Evolutionary conservation across 1,140 invertebrate genomes (phyloP).

Genomic region (Ceratoteleas bidentatus): DNA sequence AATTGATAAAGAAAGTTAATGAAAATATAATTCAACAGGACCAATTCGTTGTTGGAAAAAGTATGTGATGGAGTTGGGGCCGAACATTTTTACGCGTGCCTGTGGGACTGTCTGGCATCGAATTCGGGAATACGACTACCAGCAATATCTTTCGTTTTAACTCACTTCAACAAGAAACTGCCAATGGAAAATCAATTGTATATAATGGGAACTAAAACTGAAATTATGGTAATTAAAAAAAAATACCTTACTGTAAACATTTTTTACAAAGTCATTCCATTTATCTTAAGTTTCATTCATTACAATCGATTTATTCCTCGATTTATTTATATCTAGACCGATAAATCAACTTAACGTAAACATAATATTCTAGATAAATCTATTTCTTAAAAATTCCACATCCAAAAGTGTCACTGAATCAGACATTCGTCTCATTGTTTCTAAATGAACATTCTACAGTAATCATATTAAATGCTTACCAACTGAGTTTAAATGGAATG

Average conservation of each 20-base stretch:
- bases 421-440: no score
- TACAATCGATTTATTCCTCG: not conserved
- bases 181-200: constrained; percentile 92
- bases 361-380: no score
- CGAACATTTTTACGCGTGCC: constrained; percentile 91
- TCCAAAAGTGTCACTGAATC: no score
- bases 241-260: not conserved
- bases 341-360: no score
- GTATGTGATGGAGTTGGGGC: constrained; percentile 91
- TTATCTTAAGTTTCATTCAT: no score
- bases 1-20: no score
- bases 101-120: constrained; percentile 93
- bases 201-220: constrained; percentile 92
- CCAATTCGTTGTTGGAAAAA: constrained; percentile 89
- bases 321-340: no score
- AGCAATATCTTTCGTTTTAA: constrained; percentile 90
- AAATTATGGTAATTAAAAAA: constrained; percentile 86
- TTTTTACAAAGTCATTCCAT: not conserved
- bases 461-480: no score
- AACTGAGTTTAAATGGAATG: no score
- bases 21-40: constrained; percentile 78
- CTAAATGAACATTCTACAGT: no score
- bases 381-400: no score
- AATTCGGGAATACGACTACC: constrained; percentile 92
- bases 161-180: constrained; percentile 91